A percentile compares a stretch with the other conserved stretches of the same genome.
Conservation (phyloP, 1,140 invertebrate genomes). For the Holotrichia oblita region DNA sequence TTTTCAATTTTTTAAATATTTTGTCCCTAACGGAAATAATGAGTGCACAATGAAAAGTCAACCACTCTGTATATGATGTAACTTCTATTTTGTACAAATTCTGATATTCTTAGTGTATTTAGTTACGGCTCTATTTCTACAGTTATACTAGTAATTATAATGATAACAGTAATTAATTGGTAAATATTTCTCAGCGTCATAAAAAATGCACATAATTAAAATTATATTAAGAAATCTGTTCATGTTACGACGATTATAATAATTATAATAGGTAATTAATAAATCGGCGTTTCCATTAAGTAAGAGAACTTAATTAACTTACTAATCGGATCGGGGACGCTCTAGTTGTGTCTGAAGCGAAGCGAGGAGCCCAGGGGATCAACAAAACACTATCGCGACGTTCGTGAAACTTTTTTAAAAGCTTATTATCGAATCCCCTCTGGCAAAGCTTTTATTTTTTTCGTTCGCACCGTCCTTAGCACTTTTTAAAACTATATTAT, state of each 20-base stretch:
- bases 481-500: slow-evolving; percentile 60
- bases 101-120: no score
- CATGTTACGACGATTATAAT: slow-evolving; percentile 20
- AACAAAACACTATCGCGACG: slow-evolving; percentile 58
- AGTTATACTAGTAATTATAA: no score
- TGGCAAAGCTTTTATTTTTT: slow-evolving; percentile 53
- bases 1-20: no score
- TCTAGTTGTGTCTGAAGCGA: slow-evolving; percentile 36
- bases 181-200: no score
- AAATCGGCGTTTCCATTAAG: slow-evolving; percentile 60
- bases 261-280: slow-evolving; percentile 60
- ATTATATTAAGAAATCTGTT: not conserved
- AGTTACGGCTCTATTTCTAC: no score
- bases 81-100: no score
- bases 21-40: no score
- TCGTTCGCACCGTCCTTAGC: slow-evolving; percentile 53
- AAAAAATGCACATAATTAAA: no score
- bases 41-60: no score
- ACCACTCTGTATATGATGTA: no score
- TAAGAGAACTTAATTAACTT: slow-evolving; percentile 61
- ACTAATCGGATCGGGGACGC: slow-evolving; percentile 57
- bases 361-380: slow-evolving; percentile 53
- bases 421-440: slow-evolving; percentile 60
- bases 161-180: no score
- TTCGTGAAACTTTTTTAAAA: slow-evolving; percentile 60